phyloP scores from a whole-genome alignment of 2,797 vertebrate species.

The Pipistrellus kuhlii region DNA sequence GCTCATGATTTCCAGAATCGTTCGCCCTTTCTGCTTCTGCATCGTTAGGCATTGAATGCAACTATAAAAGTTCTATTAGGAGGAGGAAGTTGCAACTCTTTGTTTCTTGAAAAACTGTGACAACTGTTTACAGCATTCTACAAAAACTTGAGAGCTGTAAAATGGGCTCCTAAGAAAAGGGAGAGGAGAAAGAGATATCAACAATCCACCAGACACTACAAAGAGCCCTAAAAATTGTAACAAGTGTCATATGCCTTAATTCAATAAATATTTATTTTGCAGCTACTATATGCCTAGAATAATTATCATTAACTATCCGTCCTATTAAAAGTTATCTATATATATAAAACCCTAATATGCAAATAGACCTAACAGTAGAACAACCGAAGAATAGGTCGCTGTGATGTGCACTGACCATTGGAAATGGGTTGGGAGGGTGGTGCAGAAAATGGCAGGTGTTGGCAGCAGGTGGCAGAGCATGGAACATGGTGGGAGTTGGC shows the following conservation, averaged over 20 bases:
- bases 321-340: not conserved
- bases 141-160: constrained; percentile 68
- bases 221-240: not conserved
- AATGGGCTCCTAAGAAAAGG: constrained; percentile 74
- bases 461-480: too few relatives aligned
- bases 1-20: constrained; percentile 88
- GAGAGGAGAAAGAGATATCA: constrained; percentile 2
- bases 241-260: not conserved
- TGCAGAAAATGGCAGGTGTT: too few relatives aligned
- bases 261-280: not conserved
- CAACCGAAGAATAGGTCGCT: too few relatives aligned
- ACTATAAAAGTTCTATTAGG: constrained; percentile 37
- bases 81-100: constrained; percentile 61
- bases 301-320: not conserved
- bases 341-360: too few relatives aligned
- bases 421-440: too few relatives aligned
- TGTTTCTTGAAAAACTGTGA: constrained; percentile 48
- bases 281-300: not conserved
- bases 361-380: too few relatives aligned
- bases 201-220: not conserved
- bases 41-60: constrained; percentile 95
- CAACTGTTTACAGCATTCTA: constrained; percentile 73
- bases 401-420: too few relatives aligned
- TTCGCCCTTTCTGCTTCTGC: constrained; percentile 92
- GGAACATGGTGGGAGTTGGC: too few relatives aligned